Evolutionary conservation across 2,113 vertebrate species (phyloP), one percentile per base, ranked within the genome.

Genomic region (Ceuthmochares aereus): DNA sequence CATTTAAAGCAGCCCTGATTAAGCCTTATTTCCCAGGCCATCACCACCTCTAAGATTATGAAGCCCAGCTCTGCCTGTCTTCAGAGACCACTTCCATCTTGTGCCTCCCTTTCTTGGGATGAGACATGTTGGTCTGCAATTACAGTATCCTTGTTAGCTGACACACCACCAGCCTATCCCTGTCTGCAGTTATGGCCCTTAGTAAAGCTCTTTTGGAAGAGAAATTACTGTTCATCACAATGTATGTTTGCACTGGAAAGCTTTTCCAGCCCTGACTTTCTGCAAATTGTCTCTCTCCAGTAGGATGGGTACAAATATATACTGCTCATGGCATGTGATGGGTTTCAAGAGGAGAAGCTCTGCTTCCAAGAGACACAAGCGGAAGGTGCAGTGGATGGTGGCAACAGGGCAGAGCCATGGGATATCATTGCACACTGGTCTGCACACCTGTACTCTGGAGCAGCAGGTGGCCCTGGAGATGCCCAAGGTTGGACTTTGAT

Each of bases 321-420:
- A 52, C 45, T 77, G 34, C 47, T 40, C 1, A 2, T 43, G 30
- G 63, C 29, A 55, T 13, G 21, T 32, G 13, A 12, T 14, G 34
- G 23, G 37, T 66, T 84, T 63, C 56, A 36, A 34, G n/a, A 52
- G 20, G 54, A 67, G 16, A 42, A 37, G 9, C 26, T 66, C 47
- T 51, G 54, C 22, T 30, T 52, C 30, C n/a, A 68, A 32, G 17
- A 58, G 56, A 42, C 13, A 30, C 18, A 47, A 23, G 42, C 8
- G 8, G 25, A 63, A 64, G 49, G 66, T 0, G 2, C 42, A 73
- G 40, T 14, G 34, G 13, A 23, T 2, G 2, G 26, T 0, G 3
- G 51, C 45, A 51, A 58, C 26, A 34, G 26, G 23, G 11, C 26
- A 84, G 67, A 84, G 26, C 36, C 12, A 3, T 3, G 29, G 43